phyloP scores from a whole-genome alignment of 2,113 vertebrate species.

The Carassius carassius region DNA sequence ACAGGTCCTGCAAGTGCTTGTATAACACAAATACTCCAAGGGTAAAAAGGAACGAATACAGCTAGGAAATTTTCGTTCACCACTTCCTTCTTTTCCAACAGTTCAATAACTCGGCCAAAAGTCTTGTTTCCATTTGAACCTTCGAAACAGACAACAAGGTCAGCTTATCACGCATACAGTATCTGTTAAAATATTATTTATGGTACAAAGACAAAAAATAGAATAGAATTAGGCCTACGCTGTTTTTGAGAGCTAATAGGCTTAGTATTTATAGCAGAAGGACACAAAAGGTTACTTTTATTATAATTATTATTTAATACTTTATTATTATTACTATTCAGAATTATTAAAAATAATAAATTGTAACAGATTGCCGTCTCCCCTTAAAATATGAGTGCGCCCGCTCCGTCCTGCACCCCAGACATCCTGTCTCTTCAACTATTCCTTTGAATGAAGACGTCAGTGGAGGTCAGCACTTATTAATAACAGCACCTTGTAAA shows the following conservation, averaged over 20 bases:
- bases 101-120: neutral
- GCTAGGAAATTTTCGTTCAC: neutral
- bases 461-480: neutral
- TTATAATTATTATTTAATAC: neutral
- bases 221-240: neutral
- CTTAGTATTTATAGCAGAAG: neutral
- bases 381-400: neutral
- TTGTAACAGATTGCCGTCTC: neutral
- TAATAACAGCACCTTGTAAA: neutral
- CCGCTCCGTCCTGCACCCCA: neutral
- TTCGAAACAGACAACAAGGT: neutral
- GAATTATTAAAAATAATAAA: neutral
- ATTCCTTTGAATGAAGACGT: neutral
- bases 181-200: neutral
- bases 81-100: neutral
- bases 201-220: too few relatives aligned
- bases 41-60: neutral
- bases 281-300: neutral
- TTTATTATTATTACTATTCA: neutral
- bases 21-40: neutral
- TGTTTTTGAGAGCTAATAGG: neutral
- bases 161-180: neutral
- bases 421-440: neutral
- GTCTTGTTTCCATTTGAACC: neutral
- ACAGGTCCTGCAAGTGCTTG: neutral